Conservation (phyloP, 2,888 invertebrate species). For the Brachylomia viminalis region DNA sequence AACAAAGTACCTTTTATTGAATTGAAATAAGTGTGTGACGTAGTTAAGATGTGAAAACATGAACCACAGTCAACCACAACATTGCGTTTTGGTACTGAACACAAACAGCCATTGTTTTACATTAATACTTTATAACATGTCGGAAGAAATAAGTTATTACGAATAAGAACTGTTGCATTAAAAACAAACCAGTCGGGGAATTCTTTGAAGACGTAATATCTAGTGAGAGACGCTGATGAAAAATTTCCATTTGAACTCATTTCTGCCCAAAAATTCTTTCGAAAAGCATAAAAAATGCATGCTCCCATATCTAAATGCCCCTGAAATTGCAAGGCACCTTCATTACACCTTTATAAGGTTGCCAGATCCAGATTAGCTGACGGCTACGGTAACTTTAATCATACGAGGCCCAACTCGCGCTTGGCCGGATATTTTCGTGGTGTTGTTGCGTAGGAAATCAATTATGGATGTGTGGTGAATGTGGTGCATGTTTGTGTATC, state of each 20-base stretch:
- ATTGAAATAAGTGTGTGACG: slow-evolving; percentile 20
- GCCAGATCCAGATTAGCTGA: slow-evolving; percentile 58
- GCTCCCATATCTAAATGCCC: slow-evolving; percentile 15
- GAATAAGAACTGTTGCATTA: neutral
- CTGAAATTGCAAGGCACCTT: slow-evolving; percentile 49
- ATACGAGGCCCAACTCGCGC: slow-evolving; percentile 21
- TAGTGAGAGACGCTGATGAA: slow-evolving; percentile 5
- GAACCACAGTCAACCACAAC: slow-evolving; percentile 28
- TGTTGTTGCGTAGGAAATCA: slow-evolving; percentile 37
- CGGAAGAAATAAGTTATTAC: neutral
- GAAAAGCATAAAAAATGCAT: slow-evolving; percentile 41
- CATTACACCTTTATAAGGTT: slow-evolving; percentile 56
- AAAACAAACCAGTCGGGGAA: neutral
- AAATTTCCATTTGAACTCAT: slow-evolving; percentile 11
- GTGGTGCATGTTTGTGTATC: neutral
- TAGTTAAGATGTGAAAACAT: slow-evolving; percentile 18
- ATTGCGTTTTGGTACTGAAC: slow-evolving; percentile 40
- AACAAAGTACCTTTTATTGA: slow-evolving; percentile 28
- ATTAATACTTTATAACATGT: slow-evolving; percentile 31
- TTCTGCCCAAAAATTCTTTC: slow-evolving; percentile 6
- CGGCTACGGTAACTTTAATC: slow-evolving; percentile 50
- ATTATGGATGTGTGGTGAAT: slow-evolving; percentile 5
- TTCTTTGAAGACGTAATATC: neutral
- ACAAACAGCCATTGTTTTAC: slow-evolving; percentile 17
- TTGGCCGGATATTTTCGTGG: slow-evolving; percentile 33